Conservation (phyloP, 2,797 vertebrate genomes). For the Lepilemur ruficaudatus region DNA sequence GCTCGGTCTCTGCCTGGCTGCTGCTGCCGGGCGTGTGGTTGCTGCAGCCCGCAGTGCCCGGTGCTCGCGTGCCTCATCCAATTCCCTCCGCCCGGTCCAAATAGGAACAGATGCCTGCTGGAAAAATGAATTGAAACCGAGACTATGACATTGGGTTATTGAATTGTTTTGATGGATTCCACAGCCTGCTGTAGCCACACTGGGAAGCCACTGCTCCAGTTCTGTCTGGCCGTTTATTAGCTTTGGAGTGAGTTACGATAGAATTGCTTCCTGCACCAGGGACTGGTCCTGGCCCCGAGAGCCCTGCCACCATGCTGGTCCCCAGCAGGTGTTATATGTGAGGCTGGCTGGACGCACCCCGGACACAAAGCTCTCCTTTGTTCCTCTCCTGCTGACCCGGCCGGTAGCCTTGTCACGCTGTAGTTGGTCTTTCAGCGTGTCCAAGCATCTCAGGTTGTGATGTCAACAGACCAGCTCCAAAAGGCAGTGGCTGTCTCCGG, state of each 20-base stretch:
- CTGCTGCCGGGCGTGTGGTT: no score
- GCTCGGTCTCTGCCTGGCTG: neutral
- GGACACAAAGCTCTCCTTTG: neutral
- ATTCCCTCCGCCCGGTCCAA: neutral
- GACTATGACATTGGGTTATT: neutral
- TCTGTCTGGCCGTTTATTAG: neutral
- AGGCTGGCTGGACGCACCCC: neutral
- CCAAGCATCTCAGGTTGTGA: neutral
- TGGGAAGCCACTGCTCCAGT: neutral
- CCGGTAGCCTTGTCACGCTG: neutral
- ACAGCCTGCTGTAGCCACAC: neutral
- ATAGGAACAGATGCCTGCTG: neutral
- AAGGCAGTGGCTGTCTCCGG: neutral
- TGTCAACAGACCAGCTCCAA: neutral
- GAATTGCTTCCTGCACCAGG: neutral
- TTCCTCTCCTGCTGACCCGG: neutral
- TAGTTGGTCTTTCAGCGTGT: neutral
- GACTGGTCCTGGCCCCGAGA: neutral
- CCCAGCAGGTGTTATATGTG: neutral
- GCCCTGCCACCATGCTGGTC: neutral
- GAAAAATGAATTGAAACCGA: neutral
- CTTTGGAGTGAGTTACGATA: neutral
- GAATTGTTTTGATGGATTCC: conserved; percentile 15
- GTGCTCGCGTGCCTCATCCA: neutral
- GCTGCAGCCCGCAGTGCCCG: neutral